Base-by-base conservation (phyloP, 1,140 invertebrate species). In the Cheumatopsyche charites region DNA sequence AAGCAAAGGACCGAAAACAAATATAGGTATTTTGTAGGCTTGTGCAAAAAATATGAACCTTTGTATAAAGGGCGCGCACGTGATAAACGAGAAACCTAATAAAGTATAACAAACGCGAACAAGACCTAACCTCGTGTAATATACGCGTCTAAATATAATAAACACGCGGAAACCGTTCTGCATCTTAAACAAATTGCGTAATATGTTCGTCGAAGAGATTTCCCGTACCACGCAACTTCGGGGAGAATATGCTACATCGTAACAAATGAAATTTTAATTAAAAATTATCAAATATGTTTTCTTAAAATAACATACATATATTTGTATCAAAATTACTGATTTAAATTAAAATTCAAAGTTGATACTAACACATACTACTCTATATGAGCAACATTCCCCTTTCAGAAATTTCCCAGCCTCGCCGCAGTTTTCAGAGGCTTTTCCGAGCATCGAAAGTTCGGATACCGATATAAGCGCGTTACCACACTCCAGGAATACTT, bases 141-240 rank as follows among this genome's bases (percentile, higher is more conserved):
- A 58, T 21, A 58, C 19, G 55, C 11, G 55, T 47, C 11, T 47
- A 47, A n/a, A 47, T 47, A 47, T 47, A 47, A 47, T 47, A 36
- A 36, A 36, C 29, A 36, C 29, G 29, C 3, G 43, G 43, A 19
- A 23, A 58, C 21, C 17, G 55, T 19, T 58, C 23, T 58, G 55
- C 55, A 58, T 58, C 55, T 58, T 58, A 58, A 58, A 58, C 55
- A 58, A 58, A 58, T 58, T 58, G 55, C 55, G 55, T 58, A 58
- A 58, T 58, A 58, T 58, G 55, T 58, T 58, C 55, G 29, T 23
- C 21, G 55, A 58, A 58, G 25, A 58, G 55, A 58, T 23, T n/a
- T 47, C 43, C 43, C 43, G 2, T 36, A 4, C 29, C 9, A 36
- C 29, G n/a, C n/a, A n/a, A n/a, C n/a, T n/a, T n/a, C n/a, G n/a